A percentile compares a stretch with the other conserved stretches of the same genome.
Evolutionary conservation across 2,797 vertebrate genomes (phyloP).

Genomic region (Orestias chungarensis): DNA sequence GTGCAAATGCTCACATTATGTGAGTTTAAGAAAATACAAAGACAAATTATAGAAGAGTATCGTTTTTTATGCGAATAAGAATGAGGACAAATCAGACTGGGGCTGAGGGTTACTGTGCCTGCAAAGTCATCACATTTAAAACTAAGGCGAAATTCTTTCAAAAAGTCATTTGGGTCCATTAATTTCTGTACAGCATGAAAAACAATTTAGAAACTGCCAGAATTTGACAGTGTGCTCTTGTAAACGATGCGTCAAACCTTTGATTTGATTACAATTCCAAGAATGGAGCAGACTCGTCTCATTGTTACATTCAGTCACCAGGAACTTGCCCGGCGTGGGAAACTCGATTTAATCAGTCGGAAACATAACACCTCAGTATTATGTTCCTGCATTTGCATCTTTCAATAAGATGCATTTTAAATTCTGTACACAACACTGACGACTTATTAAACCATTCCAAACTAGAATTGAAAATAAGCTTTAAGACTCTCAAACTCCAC

Average conservation of each 20-base stretch:
- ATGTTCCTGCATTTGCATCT: background rate
- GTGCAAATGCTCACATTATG: background rate
- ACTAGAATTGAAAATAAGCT: too few relatives aligned
- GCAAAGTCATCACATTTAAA: slow-evolving; percentile 17
- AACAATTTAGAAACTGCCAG: slow-evolving; percentile 22
- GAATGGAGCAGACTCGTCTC: slow-evolving; percentile 45
- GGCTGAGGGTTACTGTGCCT: background rate
- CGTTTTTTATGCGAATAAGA: background rate
- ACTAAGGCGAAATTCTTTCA: background rate
- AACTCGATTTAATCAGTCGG: slow-evolving; percentile 24
- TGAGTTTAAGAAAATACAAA: background rate
- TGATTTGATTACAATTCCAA: slow-evolving; percentile 23
- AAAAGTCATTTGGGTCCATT: slow-evolving; percentile 20
- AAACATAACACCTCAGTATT: slow-evolving; percentile 27
- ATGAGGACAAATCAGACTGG: background rate
- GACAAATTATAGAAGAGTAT: background rate
- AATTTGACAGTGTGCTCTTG: slow-evolving; percentile 18
- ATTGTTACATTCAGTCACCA: slow-evolving; percentile 48
- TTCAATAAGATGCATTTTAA: background rate
- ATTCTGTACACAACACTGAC: background rate
- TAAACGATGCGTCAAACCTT: slow-evolving; percentile 39
- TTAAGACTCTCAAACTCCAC: too few relatives aligned
- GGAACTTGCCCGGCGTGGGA: slow-evolving; percentile 13
- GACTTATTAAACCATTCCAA: background rate
- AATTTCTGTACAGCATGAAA: slow-evolving; percentile 16